These are phyloP conservation scores for Orthonevra nobilis DNA, from an alignment of 2,888 invertebrate genomes.

Conservation along the genomic window DNA sequence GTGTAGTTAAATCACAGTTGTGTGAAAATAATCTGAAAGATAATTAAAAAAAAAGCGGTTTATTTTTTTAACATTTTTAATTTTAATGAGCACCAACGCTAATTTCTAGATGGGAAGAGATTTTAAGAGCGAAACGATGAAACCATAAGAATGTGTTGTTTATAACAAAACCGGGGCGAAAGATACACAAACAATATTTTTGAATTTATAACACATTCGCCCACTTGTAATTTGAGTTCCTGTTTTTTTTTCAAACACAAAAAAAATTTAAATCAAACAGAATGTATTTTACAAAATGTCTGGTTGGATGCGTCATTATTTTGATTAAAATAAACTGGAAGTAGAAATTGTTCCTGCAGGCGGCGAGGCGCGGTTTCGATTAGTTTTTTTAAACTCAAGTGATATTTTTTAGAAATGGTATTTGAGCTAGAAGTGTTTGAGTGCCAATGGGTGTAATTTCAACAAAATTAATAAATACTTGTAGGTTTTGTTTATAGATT, in stretches of 20 bases:
- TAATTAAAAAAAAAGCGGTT: background rate
- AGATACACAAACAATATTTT: conserved; percentile 14
- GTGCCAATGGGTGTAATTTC: no score
- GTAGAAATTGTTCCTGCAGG: no score
- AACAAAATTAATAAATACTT: no score
- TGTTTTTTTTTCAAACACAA: background rate
- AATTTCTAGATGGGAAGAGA: conserved; percentile 2
- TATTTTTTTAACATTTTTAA: conserved; percentile 3
- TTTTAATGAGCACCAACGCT: conserved; percentile 40
- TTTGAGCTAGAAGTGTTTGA: no score
- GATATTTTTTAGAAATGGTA: no score
- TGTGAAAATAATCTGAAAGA: conserved; percentile 1
- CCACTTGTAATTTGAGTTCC: conserved; percentile 17
- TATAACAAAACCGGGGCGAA: background rate
- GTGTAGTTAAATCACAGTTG: conserved; percentile 18
- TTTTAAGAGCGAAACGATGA: conserved; percentile 14
- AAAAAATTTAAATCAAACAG: conserved; percentile 10
- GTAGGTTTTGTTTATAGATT: no score
- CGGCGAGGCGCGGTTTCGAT: no score
- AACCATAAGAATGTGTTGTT: background rate
- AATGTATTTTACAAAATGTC: background rate
- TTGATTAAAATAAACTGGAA: no score
- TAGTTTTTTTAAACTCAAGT: no score
- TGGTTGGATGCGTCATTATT: conserved; percentile 11
- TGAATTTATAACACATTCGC: conserved; percentile 29